Evolutionary conservation across 2,888 invertebrate genomes (phyloP), one percentile per base, ranked within the genome.

Genomic region (Lissonota sp.): DNA sequence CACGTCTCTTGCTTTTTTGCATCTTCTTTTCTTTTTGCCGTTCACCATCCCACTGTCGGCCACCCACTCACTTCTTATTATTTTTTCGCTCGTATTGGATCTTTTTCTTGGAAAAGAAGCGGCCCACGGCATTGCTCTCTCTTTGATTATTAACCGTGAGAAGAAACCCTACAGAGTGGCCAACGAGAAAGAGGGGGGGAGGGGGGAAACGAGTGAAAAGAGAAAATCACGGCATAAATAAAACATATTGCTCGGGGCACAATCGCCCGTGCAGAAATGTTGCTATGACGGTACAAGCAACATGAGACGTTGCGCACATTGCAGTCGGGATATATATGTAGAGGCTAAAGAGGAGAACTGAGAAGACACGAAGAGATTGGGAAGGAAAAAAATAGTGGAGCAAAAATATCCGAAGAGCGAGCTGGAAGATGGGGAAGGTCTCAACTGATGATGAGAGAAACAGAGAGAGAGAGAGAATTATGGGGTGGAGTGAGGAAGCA

Each of bases 221-320:
- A 66, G 66, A 78, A 79, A 83, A 76, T 73, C 76, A 51, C 66
- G 79, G 74, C 80, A 87, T 86, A 88, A 89, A 88, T 88, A 86
- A 87, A 86, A 86, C 84, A 88, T 86, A 86, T 85, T 84, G 85
- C 88, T 84, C 44, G 79, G 66, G 81, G 87, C 78, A 83, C 83
- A 85, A 86, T 88, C 86, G 79, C 64, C 82, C 78, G 51, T 40
- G 71, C 73, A 78, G 79, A 71, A 76, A 77, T 64, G 58, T 57
- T 42, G 51, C 42, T 55, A 63, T 58, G 51, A 63, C 70, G 69
- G 73, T 69, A 62, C 57, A 39, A 58, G 42, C 62, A 44, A 62
- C 67, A 66, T 63, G 55, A 72, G 62, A 72, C 67, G 72, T 58
- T 64, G 75, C 16, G 60, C 64, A 51, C 12, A 39, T 16, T 64